Evolutionary conservation across 1,140 invertebrate genomes (phyloP), one percentile per base, ranked within the genome.

Genomic region (Ceratosolen solmsi): DNA sequence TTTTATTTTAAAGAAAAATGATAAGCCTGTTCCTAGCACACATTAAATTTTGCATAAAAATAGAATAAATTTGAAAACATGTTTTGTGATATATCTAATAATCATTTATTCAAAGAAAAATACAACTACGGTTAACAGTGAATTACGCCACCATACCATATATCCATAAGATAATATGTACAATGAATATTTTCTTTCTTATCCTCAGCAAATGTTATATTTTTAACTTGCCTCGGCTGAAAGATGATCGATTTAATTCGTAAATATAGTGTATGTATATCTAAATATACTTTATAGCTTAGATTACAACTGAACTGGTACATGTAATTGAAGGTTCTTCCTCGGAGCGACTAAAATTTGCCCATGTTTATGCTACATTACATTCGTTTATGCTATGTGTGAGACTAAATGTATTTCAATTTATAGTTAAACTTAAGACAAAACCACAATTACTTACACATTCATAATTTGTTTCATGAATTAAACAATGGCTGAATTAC

Each of bases 41-140:
- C n/a, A n/a, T n/a, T n/a, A n/a, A n/a, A n/a, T n/a, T n/a, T n/a
- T n/a, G n/a, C n/a, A 13, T 13, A 46, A 46, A 46, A 46, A 5
- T 13, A 13, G 5, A 60, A n/a, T 60, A 9, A 27, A 9, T 60
- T 27, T 27, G 25, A 54, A 63, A 71, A 49, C 13, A 63, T 38
- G n/a, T 58, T 79, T 74, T 79, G 41, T 84, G 79, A 82, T 84
- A 84, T 86, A 86, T 86, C 83, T 87, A 85, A 85, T 88, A 86
- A 89, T 88, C 68, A 86, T 90, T 90, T 89, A 89, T 89, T 90
- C 85, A 90, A 89, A 90, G 86, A 89, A 89, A 89, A 89, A 87
- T 90, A 90, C 88, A 89, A 89, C 86, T 90, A 91, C 85, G 84
- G 87, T 89, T 87, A 90, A 91, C 89, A 90, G 84, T 89, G 87